A percentile compares a stretch with the other conserved stretches of the same genome.
Conservation (phyloP, 92 coral and sea anemone species). For the Hydrozoanthus gracilis region DNA sequence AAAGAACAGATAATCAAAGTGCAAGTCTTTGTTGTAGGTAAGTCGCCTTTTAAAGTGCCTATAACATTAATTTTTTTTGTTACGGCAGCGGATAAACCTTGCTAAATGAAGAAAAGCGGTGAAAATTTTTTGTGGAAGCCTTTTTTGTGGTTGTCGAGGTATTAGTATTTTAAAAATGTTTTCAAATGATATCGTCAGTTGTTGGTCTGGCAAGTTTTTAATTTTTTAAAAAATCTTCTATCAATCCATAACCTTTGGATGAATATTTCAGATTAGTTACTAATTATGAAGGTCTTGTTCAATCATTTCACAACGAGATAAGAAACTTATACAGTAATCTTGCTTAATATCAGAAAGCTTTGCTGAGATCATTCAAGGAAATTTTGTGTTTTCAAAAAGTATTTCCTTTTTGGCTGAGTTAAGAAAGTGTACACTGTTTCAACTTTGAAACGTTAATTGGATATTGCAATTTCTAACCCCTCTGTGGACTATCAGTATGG, state of each 20-base stretch:
- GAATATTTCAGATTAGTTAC: too few relatives aligned
- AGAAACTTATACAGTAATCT: background rate
- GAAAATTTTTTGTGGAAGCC: background rate
- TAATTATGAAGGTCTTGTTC: background rate
- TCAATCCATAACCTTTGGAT: background rate
- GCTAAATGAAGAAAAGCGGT: background rate
- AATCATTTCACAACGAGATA: background rate
- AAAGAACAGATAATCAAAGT: background rate
- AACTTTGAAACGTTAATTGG: slow-evolving; percentile 2
- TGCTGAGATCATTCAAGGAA: background rate
- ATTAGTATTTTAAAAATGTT: background rate
- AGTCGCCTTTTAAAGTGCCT: background rate
- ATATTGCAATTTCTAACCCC: background rate
- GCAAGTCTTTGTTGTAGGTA: slow-evolving; percentile 36
- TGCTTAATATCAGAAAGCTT: background rate
- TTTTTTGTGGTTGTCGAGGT: background rate
- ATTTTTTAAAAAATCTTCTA: background rate
- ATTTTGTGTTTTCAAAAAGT: background rate
- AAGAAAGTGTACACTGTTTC: background rate
- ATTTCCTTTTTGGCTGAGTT: background rate
- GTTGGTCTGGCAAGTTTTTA: background rate
- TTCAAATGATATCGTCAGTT: background rate
- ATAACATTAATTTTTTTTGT: background rate
- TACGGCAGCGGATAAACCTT: background rate
- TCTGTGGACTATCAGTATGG: slow-evolving; percentile 1